Base-by-base conservation (phyloP, 2,113 vertebrate species). In the Nothobranchius furzeri region DNA sequence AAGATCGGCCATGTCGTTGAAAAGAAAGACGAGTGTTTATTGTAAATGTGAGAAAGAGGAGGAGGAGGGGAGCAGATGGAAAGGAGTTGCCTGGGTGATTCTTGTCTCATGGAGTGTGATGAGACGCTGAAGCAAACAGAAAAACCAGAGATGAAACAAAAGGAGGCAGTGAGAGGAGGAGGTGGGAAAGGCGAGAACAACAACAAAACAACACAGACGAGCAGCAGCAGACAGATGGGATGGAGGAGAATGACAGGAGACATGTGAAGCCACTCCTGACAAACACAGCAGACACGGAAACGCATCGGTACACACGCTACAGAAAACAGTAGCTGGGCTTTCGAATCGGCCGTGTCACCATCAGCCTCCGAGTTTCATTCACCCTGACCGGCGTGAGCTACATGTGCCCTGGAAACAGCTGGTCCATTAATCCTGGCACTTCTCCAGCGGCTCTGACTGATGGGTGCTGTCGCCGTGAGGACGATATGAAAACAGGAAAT, bases 11-110 rank as follows among this genome's bases (percentile, higher is more conserved):
- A 40, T 4, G 7, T 40, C 9, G 37, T 40, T 1, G 7, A 40
- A 40, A 9, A 40, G 9, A 40, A 40, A 64, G 15, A 63, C 51
- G 12, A 54, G 37, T 45, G 30, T 55, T 12, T 45, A 59, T 57
- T 54, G 57, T 15, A 43, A 68, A 56, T 46, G 49, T 50, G n/a
- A 36, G 53, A 14, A 59, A 35, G 30, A 64, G 37, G 37, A 20
- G 64, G 7, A 67, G 68, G 62, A 70, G 59, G 63, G 48, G 66
- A 82, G 64, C 82, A 89, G 85, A 88, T 86, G 86, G 83, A 79
- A 70, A 73, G 55, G 82, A 81, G 83, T 73, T 85, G 86, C 86
- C 83, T 86, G 85, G 78, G 64, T 79, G 85, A 89, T 79, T 88
- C 70, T 85, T 57, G 82, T 67, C 61, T 84, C 52, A 73, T 85